Evolutionary conservation across 1,140 invertebrate genomes (phyloP).

Genomic region (Eulimnadia texana): DNA sequence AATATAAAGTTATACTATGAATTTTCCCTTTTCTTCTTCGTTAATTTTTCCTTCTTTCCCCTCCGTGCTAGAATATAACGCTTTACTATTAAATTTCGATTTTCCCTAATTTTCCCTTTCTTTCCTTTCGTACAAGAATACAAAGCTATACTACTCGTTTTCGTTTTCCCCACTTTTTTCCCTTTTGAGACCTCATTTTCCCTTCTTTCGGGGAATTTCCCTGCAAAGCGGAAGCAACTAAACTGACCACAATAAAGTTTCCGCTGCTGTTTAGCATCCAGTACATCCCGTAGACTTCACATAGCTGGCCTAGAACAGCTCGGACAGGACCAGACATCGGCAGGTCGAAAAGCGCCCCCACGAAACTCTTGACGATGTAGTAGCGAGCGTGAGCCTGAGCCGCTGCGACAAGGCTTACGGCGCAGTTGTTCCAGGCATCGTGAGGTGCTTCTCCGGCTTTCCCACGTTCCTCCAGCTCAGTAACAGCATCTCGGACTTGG

Average conservation of each 20-base stretch:
- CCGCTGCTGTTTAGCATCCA: conserved; percentile 55
- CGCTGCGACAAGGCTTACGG: conserved; percentile 11
- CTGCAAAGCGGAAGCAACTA: no score
- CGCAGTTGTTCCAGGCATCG: conserved; percentile 14
- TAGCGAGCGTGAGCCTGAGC: conserved; percentile 10
- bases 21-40: no score
- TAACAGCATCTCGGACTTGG: conserved; percentile 1
- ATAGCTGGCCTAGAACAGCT: conserved; percentile 49
- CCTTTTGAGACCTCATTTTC: no score
- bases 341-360: conserved; percentile 28
- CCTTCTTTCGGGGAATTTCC: no score
- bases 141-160: no score
- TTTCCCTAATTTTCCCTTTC: no score
- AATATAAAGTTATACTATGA: no score
- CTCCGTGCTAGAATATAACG: no score
- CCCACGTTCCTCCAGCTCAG: conserved; percentile 8
- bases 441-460: conserved; percentile 4
- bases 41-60: no score
- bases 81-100: no score
- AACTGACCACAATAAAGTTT: conserved; percentile 52
- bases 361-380: conserved; percentile 21
- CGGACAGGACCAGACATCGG: conserved; percentile 39
- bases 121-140: no score
- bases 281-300: conserved; percentile 60
- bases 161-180: no score